Evolutionary conservation across 2,113 vertebrate genomes (phyloP), one percentile per base, ranked within the genome.

Genomic region (Paradisaea rubra): DNA sequence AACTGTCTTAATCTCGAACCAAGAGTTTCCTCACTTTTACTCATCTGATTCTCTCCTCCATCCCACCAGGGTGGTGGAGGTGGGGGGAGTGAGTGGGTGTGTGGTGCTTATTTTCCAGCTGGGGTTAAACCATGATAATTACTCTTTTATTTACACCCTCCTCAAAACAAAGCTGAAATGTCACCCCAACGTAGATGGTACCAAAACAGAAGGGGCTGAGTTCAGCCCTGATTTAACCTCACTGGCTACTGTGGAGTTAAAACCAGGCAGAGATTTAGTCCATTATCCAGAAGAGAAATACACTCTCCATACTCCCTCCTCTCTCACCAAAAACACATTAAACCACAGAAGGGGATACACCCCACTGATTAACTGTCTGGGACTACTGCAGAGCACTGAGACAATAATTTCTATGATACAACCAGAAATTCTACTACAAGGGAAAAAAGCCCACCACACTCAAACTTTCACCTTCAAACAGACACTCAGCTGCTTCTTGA

Each of bases 401-500:
- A 79, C 91, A 88, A 68, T 11, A 81, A 90, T 72, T 69, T 91
- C 71, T 79, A 89, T 17, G 7, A 64, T 53, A 94, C 64, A 96
- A 95, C 89, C 85, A 96, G 93, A 96, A 96, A 97, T 91, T 94
- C 93, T 83, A 95, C 90, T 82, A 50, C 39, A 90, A 94, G 86
- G 53, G 69, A 84, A 82, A 94, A 91, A 64, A 61, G 6, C 87
- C 66, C 66, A 69, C 47, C 66, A 94, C 91, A 82, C 78, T 93
- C 80, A 60, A 73, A 88, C 94, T 88, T 96, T 93, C 90, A 93
- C 88, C 97, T 97, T 97, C 96, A 91, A 23, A 66, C 31, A 91
- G 31, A 66, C 31, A 66, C 93, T 97, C 97, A 92, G 96, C 96
- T 95, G 97, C 97, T 97, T 91, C 96, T 97, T 39, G 16, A 97